Conservation (phyloP, 2,888 invertebrate genomes). For the Lymantria monacha region DNA sequence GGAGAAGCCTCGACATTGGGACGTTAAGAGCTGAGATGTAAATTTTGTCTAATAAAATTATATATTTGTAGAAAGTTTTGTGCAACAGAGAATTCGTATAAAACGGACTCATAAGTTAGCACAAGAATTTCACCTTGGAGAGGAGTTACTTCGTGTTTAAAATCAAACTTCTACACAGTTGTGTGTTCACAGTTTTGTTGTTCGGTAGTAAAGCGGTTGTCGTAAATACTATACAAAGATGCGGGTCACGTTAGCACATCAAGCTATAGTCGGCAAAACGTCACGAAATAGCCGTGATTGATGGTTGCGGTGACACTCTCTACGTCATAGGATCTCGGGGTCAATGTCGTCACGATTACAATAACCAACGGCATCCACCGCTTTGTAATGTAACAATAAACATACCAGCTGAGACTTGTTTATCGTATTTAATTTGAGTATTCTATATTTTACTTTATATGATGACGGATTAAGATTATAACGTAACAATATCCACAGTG, state of each 20-base stretch:
- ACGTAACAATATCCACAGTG: too few species aligned
- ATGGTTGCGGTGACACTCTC: conserved; percentile 72
- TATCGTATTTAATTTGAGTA: conserved; percentile 13
- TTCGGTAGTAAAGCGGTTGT: neutral
- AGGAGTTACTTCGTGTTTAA: too few species aligned
- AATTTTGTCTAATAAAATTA: too few species aligned
- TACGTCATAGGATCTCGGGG: conserved; percentile 71
- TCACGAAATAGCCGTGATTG: conserved; percentile 72
- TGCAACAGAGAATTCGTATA: too few species aligned
- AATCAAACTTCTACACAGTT: too few species aligned
- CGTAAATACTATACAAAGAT: conserved; percentile 16
- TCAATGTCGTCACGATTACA: conserved; percentile 72
- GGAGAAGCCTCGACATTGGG: too few species aligned
- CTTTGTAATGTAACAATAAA: conserved; percentile 43
- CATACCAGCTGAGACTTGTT: conserved; percentile 40
- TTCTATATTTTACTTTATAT: neutral
- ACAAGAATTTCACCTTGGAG: too few species aligned
- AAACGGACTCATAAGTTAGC: too few species aligned
- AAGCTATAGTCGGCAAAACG: conserved; percentile 44
- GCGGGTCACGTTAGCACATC: conserved; percentile 23
- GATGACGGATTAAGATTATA: neutral
- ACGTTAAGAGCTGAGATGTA: too few species aligned
- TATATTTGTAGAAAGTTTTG: too few species aligned
- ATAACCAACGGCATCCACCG: conserved; percentile 46
- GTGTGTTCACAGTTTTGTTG: neutral